Percentiles rank a stretch among this genome's conserved stretches.
phyloP scores from a whole-genome alignment of 2,888 invertebrate genomes.

The Halictus ligatus region DNA sequence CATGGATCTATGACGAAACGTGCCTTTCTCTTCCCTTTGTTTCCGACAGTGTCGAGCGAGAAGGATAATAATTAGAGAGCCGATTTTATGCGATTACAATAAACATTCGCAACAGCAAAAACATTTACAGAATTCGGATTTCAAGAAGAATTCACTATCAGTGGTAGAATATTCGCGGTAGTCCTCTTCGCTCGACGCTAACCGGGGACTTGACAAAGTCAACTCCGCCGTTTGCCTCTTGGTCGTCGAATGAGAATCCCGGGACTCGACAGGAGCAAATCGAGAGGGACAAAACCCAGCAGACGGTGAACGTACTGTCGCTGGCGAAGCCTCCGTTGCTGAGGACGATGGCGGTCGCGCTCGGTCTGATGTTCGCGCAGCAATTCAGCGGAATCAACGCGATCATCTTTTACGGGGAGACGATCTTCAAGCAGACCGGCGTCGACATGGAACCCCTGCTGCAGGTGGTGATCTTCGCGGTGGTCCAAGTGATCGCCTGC shows the following conservation, averaged over 20 bases:
- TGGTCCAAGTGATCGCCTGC: slow-evolving; percentile 91
- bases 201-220: background rate
- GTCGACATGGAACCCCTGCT: slow-evolving; percentile 80
- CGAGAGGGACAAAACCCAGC: slow-evolving; percentile 22
- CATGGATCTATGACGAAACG: too few species aligned
- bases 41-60: background rate
- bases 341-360: slow-evolving; percentile 89
- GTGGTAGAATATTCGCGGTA: background rate
- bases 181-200: background rate
- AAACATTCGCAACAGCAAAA: background rate
- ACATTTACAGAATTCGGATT: background rate
- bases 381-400: slow-evolving; percentile 93
- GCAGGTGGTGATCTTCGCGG: slow-evolving; percentile 84
- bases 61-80: background rate
- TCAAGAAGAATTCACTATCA: background rate
- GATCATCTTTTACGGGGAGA: slow-evolving; percentile 91
- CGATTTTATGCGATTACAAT: background rate
- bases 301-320: slow-evolving; percentile 83
- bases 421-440: slow-evolving; percentile 91
- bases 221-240: background rate
- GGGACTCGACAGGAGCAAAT: slow-evolving; percentile 46
- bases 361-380: slow-evolving; percentile 94
- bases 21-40: too few species aligned
- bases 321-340: slow-evolving; percentile 87
- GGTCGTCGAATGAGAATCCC: background rate